These are phyloP conservation scores for Melanotaenia duboulayi DNA, from an alignment of 2,113 vertebrate genomes.

Conservation along the genomic window DNA sequence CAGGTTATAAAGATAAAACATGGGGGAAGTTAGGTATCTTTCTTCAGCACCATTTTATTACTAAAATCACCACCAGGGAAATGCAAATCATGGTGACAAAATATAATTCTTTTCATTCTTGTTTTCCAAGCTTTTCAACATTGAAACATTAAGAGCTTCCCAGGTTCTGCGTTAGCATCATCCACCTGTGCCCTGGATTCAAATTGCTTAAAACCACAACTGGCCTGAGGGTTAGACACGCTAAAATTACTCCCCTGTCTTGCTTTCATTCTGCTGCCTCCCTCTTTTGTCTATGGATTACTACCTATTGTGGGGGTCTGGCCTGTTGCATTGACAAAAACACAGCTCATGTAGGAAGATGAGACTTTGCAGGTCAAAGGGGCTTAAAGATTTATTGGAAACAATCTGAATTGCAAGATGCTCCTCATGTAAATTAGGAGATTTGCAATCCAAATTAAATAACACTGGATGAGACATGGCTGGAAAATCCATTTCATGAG, in stretches of 20 bases:
- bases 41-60: conserved; percentile 43
- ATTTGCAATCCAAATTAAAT: conserved; percentile 69
- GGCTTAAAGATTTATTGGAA: conserved; percentile 30
- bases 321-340: background rate
- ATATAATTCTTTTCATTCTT: conserved; percentile 31
- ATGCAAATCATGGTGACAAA: conserved; percentile 32
- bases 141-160: conserved; percentile 16
- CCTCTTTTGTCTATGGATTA: conserved; percentile 8
- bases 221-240: conserved; percentile 31
- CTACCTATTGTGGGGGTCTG: conserved; percentile 1
- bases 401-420: conserved; percentile 49
- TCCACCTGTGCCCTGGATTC: conserved; percentile 52
- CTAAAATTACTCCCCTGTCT: conserved; percentile 2
- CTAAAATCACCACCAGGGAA: conserved; percentile 43
- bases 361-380: conserved; percentile 1
- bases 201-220: conserved; percentile 30
- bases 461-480: conserved; percentile 1
- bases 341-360: background rate
- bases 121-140: conserved; percentile 18
- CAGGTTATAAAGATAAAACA: conserved; percentile 79
- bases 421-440: conserved; percentile 47
- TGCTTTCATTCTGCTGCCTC: background rate
- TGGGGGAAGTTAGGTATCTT: conserved; percentile 61
- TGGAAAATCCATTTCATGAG: conserved; percentile 5
- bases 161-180: conserved; percentile 9